Percentiles rank a stretch among this genome's conserved stretches.
Evolutionary conservation across 2,888 invertebrate genomes (phyloP).

Genomic region (Lymantria dispar): DNA sequence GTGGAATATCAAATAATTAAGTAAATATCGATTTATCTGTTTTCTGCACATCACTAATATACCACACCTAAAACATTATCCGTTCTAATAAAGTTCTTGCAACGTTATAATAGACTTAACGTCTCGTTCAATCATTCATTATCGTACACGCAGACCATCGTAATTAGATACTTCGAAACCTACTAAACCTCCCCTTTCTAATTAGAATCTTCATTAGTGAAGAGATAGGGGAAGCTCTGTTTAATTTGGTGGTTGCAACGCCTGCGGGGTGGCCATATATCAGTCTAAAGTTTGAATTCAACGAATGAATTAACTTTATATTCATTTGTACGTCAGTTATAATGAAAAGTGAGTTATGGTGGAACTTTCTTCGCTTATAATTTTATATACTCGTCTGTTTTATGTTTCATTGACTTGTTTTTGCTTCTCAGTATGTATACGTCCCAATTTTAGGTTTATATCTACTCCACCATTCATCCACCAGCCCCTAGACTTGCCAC

Average conservation of each 20-base stretch:
- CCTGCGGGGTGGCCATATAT: constrained; percentile 61
- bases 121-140: constrained; percentile 80
- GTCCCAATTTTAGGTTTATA: too few species aligned
- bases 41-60: constrained; percentile 37
- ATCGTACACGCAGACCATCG: constrained; percentile 51
- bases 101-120: constrained; percentile 77
- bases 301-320: constrained; percentile 65
- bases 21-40: constrained; percentile 29
- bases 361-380: constrained; percentile 43
- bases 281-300: constrained; percentile 64
- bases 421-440: too few species aligned
- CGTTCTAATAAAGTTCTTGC: constrained; percentile 78
- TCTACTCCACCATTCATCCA: too few species aligned
- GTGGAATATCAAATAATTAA: too few species aligned
- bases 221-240: constrained; percentile 35
- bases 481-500: too few species aligned
- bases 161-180: constrained; percentile 55
- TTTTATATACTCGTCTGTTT: constrained; percentile 13
- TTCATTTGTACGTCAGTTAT: constrained; percentile 60
- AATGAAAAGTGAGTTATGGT: constrained; percentile 63
- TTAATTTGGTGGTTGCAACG: constrained; percentile 37
- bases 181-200: constrained; percentile 48
- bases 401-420: neutral
- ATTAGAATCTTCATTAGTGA: constrained; percentile 41
- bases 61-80: constrained; percentile 42